Evolutionary conservation across 2,888 invertebrate species (phyloP).

Genomic region (Pandemis cinnamomeana): DNA sequence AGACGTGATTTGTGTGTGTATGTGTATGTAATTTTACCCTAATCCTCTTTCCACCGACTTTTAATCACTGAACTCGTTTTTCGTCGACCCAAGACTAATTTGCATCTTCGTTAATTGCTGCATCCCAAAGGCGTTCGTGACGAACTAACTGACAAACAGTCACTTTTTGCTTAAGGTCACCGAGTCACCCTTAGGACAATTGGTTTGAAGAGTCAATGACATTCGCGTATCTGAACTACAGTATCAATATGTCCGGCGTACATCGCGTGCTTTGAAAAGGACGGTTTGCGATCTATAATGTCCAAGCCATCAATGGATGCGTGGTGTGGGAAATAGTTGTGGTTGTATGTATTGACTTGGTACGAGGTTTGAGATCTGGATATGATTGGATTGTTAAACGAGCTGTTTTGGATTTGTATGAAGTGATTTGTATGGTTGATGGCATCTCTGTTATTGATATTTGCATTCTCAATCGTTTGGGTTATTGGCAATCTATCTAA

Average conservation of each 20-base stretch:
- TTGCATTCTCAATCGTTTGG: constrained; percentile 18
- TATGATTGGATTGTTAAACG: constrained; percentile 35
- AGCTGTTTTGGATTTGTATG: constrained; percentile 23
- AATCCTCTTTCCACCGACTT: background rate
- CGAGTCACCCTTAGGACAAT: constrained; percentile 39
- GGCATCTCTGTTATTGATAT: constrained; percentile 22
- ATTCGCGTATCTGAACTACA: background rate
- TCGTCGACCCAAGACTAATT: constrained; percentile 1
- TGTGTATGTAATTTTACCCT: no score
- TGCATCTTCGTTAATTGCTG: constrained; percentile 17
- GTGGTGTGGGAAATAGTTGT: background rate
- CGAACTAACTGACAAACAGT: constrained; percentile 7
- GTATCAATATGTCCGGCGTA: background rate
- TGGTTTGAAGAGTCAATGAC: constrained; percentile 41
- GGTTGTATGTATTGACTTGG: background rate
- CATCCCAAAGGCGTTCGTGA: constrained; percentile 20
- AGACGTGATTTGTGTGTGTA: no score
- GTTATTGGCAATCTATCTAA: background rate
- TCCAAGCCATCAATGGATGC: background rate
- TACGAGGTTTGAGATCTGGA: constrained; percentile 26
- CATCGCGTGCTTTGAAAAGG: background rate
- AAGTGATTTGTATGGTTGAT: constrained; percentile 37
- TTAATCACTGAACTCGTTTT: background rate
- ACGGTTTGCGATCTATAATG: background rate
- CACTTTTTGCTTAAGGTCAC: constrained; percentile 30